A percentile compares a stretch with the other conserved stretches of the same genome.
These are phyloP conservation scores for Nothocercus nigrocapillus DNA, from an alignment of 2,113 vertebrate species.

Conservation along the genomic window DNA sequence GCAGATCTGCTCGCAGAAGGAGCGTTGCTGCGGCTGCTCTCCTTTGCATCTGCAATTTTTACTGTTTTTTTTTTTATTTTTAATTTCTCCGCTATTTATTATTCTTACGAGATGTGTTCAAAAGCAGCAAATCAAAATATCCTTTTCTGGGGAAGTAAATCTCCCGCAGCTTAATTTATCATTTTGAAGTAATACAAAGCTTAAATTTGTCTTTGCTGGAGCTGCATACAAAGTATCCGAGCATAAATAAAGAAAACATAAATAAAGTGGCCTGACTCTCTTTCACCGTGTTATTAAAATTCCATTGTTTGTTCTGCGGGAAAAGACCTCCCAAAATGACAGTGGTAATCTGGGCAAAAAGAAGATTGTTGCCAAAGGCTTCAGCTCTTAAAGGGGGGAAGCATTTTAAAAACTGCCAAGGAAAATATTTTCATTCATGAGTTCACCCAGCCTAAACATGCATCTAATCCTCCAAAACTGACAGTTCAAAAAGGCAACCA, in stretches of 20 bases:
- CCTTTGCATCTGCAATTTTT: background rate
- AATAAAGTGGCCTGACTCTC: constrained; percentile 28
- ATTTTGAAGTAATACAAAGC: constrained; percentile 66
- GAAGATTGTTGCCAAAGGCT: constrained; percentile 68
- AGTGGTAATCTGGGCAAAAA: constrained; percentile 73
- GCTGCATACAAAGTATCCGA: constrained; percentile 25
- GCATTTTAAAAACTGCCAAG: constrained; percentile 79
- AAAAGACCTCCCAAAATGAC: constrained; percentile 71
- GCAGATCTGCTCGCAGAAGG: background rate
- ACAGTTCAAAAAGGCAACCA: constrained; percentile 81
- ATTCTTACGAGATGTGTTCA: constrained; percentile 10
- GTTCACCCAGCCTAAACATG: constrained; percentile 86
- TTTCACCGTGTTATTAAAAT: constrained; percentile 70
- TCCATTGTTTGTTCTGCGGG: constrained; percentile 68
- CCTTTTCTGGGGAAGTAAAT: constrained; percentile 55
- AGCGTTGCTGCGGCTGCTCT: background rate
- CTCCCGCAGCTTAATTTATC: constrained; percentile 59
- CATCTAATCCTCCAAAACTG: constrained; percentile 84
- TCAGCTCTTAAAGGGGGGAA: constrained; percentile 46
- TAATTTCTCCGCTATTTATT: constrained; percentile 53
- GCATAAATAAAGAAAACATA: constrained; percentile 68
- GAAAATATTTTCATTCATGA: constrained; percentile 88
- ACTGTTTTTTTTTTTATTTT: background rate
- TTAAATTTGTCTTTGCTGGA: constrained; percentile 54
- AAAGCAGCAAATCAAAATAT: constrained; percentile 10